Evolutionary conservation across 2,888 invertebrate genomes (phyloP).

Genomic region (Cremastobaeus sp.): DNA sequence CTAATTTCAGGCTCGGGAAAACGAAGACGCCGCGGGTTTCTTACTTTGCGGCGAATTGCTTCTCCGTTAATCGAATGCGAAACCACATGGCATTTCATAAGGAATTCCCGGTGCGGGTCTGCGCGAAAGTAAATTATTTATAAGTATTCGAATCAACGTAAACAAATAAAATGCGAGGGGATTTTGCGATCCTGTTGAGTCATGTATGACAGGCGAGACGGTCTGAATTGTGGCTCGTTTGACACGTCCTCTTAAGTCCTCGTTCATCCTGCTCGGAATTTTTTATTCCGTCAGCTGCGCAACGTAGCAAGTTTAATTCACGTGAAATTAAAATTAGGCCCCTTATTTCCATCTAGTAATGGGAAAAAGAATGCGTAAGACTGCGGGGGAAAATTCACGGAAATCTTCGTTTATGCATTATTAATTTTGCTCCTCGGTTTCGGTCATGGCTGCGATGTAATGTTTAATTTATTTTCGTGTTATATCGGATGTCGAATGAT

Average conservation of each 20-base stretch:
- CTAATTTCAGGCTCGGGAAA: conserved; percentile 74
- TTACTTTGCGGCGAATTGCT: conserved; percentile 72
- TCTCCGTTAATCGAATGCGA: conserved; percentile 73
- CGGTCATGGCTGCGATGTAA: conserved; percentile 38
- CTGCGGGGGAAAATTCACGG: conserved; percentile 17
- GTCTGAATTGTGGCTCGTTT: conserved; percentile 42
- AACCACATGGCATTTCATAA: not conserved
- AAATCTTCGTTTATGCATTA: conserved; percentile 58
- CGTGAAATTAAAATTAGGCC: conserved; percentile 82
- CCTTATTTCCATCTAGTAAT: conserved; percentile 82
- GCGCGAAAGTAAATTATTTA: too few species aligned
- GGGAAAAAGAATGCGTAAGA: conserved; percentile 75
- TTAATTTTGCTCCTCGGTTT: conserved; percentile 42
- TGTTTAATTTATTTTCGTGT: conserved; percentile 59
- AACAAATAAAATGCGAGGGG: too few species aligned
- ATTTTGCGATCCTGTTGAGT: too few species aligned
- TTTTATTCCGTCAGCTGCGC: conserved; percentile 80
- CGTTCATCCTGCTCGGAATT: conserved; percentile 65
- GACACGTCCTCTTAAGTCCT: conserved; percentile 58
- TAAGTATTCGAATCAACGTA: too few species aligned
- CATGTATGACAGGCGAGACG: too few species aligned
- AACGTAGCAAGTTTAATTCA: conserved; percentile 80
- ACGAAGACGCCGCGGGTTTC: conserved; percentile 66
- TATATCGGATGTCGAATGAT: conserved; percentile 29
- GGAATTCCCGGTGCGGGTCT: too few species aligned